These are phyloP conservation scores for Acleris laterana DNA, from an alignment of 2,888 invertebrate genomes.

Conservation along the genomic window DNA sequence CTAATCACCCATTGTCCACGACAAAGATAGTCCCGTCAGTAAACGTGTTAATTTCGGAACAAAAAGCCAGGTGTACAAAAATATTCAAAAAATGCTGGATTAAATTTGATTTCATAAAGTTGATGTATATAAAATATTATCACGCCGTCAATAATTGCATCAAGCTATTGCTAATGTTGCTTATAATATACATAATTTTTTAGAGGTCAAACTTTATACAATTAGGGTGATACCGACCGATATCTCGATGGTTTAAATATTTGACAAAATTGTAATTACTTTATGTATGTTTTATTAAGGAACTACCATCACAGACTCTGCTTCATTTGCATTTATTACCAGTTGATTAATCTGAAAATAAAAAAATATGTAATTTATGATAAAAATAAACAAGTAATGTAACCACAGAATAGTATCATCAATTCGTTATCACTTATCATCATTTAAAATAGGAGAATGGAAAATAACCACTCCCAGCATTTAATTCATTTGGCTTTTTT, in stretches of 20 bases:
- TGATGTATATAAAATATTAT: constrained; percentile 25
- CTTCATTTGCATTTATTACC: constrained; percentile 49
- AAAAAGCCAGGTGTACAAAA: constrained; percentile 27
- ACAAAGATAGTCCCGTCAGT: constrained; percentile 16
- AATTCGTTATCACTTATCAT: no score
- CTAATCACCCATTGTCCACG: constrained; percentile 5
- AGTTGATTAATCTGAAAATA: constrained; percentile 53
- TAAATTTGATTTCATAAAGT: constrained; percentile 18
- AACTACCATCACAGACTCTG: constrained; percentile 48
- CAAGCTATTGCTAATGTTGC: constrained; percentile 1
- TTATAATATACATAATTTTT: constrained; percentile 12
- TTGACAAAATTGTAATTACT: neutral
- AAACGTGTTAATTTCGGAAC: constrained; percentile 18
- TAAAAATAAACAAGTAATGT: neutral
- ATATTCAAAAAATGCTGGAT: constrained; percentile 15
- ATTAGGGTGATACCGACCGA: neutral
- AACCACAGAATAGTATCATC: neutral
- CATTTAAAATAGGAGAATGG: no score
- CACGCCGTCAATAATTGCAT: constrained; percentile 13
- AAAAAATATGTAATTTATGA: neutral
- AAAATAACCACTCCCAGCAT: no score
- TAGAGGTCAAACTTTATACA: neutral
- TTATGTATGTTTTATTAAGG: constrained; percentile 43
- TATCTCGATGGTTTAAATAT: neutral
- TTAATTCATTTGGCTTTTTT: no score